phyloP scores from a whole-genome alignment of 2,113 vertebrate species.

The Astur gentilis region DNA sequence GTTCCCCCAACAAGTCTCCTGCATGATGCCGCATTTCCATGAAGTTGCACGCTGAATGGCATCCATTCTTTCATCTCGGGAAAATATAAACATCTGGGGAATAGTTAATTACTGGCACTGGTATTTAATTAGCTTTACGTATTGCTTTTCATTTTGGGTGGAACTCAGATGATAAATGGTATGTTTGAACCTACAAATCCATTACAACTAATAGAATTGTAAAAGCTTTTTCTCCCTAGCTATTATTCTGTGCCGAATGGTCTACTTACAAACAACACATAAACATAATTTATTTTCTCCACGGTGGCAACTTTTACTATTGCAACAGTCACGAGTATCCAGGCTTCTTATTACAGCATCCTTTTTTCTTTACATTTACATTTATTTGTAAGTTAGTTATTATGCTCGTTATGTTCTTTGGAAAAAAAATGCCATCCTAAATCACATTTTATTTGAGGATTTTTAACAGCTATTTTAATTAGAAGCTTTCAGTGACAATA shows the following conservation, averaged over 20 bases:
- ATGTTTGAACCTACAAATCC: slow-evolving; percentile 3
- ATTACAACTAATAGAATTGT: slow-evolving; percentile 22
- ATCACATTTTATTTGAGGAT: neutral
- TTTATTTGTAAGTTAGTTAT: neutral
- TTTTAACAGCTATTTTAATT: neutral
- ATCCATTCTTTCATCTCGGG: neutral
- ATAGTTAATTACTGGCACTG: neutral
- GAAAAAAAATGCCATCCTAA: neutral
- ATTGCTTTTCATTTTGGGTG: slow-evolving; percentile 15
- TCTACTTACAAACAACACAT: neutral
- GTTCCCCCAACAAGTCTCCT: rapidly evolving
- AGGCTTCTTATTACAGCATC: neutral
- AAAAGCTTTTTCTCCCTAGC: neutral
- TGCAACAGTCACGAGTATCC: neutral
- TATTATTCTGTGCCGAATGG: neutral
- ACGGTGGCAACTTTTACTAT: neutral
- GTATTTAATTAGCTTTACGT: neutral
- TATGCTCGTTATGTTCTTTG: neutral
- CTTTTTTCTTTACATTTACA: neutral
- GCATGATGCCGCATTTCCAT: rapidly evolving
- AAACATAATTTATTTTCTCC: slow-evolving; percentile 4
- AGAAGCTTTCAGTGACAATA: neutral
- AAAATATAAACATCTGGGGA: neutral
- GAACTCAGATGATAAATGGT: neutral
- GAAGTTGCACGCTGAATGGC: rapidly evolving